Conservation (phyloP, 2,888 invertebrate species). For the Boloria selene region DNA sequence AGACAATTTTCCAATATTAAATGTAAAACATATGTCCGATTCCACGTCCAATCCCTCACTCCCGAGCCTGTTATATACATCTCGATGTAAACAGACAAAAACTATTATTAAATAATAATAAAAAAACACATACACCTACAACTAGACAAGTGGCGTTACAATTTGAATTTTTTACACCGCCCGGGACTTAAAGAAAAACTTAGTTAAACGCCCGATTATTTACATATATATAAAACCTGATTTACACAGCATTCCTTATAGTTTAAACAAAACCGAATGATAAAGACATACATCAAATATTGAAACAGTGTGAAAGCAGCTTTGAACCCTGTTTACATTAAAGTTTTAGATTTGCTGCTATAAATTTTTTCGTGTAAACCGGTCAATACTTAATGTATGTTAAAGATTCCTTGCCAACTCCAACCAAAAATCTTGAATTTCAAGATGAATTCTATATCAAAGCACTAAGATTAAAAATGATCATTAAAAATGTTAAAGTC, state of each 20-base stretch:
- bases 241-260: neutral
- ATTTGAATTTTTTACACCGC: slow-evolving; percentile 19
- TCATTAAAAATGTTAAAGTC: neutral
- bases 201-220: slow-evolving; percentile 40
- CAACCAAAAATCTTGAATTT: neutral
- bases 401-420: slow-evolving; percentile 7
- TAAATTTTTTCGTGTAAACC: slow-evolving; percentile 1
- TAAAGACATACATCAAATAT: neutral
- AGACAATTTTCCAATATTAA: neutral
- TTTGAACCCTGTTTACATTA: slow-evolving; percentile 17
- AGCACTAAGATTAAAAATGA: neutral
- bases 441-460: neutral
- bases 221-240: slow-evolving; percentile 18
- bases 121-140: slow-evolving; percentile 75
- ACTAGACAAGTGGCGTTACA: slow-evolving; percentile 69
- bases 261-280: neutral
- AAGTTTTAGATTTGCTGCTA: neutral
- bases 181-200: slow-evolving; percentile 13
- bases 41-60: slow-evolving; percentile 46
- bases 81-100: slow-evolving; percentile 65
- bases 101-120: slow-evolving; percentile 69
- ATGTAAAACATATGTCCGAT: slow-evolving; percentile 6
- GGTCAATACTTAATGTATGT: neutral
- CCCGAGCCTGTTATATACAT: slow-evolving; percentile 56
- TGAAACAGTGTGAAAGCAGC: slow-evolving; percentile 7